A percentile compares a stretch with the other conserved stretches of the same genome.
Conservation (phyloP, 2,797 vertebrate species). For the Melanotaenia nigrans region DNA sequence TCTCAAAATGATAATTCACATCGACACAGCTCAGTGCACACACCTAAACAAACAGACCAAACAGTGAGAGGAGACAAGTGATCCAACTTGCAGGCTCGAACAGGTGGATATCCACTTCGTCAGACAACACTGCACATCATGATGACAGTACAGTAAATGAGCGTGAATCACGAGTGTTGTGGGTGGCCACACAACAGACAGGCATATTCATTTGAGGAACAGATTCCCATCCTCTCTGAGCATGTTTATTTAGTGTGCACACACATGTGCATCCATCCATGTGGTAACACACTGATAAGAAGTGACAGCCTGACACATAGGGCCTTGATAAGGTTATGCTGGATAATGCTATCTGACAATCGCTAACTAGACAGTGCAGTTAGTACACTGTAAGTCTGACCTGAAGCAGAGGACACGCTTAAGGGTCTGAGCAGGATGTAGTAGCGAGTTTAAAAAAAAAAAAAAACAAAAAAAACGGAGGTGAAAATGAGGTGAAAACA, state of each 20-base stretch:
- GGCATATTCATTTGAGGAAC: slow-evolving; percentile 18
- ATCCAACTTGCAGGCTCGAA: neutral
- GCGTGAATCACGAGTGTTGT: slow-evolving; percentile 18
- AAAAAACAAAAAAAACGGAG: neutral
- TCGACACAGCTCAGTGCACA: slow-evolving; percentile 14
- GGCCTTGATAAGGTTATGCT: slow-evolving; percentile 70
- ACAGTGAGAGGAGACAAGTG: neutral
- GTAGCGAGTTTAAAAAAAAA: neutral
- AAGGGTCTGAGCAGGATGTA: slow-evolving; percentile 1
- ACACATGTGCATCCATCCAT: slow-evolving; percentile 48
- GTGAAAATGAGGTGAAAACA: neutral
- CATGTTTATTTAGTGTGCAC: slow-evolving; percentile 43
- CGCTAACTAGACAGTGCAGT: slow-evolving; percentile 40
- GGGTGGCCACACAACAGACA: slow-evolving; percentile 18
- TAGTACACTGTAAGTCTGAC: slow-evolving; percentile 31
- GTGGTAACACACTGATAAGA: slow-evolving; percentile 55
- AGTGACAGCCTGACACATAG: slow-evolving; percentile 58
- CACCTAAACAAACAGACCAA: slow-evolving; percentile 5
- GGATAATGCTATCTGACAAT: slow-evolving; percentile 62
- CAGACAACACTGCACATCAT: slow-evolving; percentile 33
- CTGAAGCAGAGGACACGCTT: slow-evolving; percentile 16
- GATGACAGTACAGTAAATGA: slow-evolving; percentile 44
- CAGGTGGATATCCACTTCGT: slow-evolving; percentile 32
- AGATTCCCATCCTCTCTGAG: slow-evolving; percentile 21
- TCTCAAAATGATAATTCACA: slow-evolving; percentile 30